Evolutionary conservation across 2,113 vertebrate species (phyloP).

Genomic region (Malurus melanocephalus): DNA sequence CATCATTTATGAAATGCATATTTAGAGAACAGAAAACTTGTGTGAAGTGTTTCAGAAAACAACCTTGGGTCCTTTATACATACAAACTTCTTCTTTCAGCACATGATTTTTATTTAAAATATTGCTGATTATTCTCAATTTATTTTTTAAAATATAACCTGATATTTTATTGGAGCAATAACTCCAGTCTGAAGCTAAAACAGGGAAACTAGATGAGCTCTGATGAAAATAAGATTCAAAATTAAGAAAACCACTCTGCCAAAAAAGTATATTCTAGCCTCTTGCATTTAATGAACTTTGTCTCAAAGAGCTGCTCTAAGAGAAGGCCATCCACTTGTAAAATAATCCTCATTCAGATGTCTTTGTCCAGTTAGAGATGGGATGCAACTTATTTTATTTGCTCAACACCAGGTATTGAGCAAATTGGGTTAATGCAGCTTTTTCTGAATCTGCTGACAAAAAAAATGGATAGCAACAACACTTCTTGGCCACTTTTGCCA

Average conservation of each 20-base stretch:
- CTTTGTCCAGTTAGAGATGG: not conserved
- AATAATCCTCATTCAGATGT: not conserved
- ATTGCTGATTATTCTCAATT: not conserved
- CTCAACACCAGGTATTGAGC: not conserved
- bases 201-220: not conserved
- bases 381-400: not conserved
- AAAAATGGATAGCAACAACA: not conserved
- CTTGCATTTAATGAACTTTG: not conserved
- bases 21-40: not conserved
- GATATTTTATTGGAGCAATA: not conserved
- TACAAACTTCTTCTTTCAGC: not conserved
- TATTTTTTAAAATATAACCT: not conserved
- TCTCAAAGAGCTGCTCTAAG: not conserved
- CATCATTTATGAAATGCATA: not conserved
- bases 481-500: not conserved
- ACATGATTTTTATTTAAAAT: not conserved
- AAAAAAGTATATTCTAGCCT: not conserved
- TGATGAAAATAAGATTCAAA: not conserved
- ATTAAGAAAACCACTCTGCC: not conserved
- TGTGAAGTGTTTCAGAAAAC: not conserved
- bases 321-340: not conserved
- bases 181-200: not conserved
- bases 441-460: not conserved
- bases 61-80: not conserved
- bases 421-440: not conserved